These are phyloP conservation scores for Athripsodes cinereus DNA, from an alignment of 2,888 invertebrate genomes.

Conservation along the genomic window DNA sequence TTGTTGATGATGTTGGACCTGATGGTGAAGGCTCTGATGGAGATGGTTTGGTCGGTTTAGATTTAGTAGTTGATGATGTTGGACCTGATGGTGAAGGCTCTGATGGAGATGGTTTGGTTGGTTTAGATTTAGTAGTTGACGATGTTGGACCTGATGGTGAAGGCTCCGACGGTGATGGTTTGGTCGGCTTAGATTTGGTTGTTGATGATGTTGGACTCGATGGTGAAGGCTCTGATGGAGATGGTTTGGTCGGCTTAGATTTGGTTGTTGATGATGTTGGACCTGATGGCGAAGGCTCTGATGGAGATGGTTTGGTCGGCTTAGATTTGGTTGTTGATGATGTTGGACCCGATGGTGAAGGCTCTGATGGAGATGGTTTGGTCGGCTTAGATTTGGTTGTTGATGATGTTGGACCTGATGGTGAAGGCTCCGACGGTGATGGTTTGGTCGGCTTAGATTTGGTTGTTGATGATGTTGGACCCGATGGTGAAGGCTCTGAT, in stretches of 20 bases:
- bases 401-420: neutral
- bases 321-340: neutral
- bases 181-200: neutral
- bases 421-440: neutral
- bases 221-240: neutral
- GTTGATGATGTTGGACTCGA: neutral
- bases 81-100: neutral
- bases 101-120: neutral
- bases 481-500: neutral
- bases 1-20: neutral
- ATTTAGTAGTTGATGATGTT: neutral
- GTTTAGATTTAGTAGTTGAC: neutral
- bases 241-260: neutral
- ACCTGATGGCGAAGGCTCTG: neutral
- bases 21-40: neutral
- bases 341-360: neutral
- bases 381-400: neutral
- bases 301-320: neutral
- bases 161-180: neutral
- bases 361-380: neutral
- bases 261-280: neutral
- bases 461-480: neutral
- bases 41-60: neutral
- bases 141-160: neutral
- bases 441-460: neutral